These are phyloP conservation scores for Protonibea diacanthus DNA, from an alignment of 2,797 vertebrate genomes.

Conservation along the genomic window DNA sequence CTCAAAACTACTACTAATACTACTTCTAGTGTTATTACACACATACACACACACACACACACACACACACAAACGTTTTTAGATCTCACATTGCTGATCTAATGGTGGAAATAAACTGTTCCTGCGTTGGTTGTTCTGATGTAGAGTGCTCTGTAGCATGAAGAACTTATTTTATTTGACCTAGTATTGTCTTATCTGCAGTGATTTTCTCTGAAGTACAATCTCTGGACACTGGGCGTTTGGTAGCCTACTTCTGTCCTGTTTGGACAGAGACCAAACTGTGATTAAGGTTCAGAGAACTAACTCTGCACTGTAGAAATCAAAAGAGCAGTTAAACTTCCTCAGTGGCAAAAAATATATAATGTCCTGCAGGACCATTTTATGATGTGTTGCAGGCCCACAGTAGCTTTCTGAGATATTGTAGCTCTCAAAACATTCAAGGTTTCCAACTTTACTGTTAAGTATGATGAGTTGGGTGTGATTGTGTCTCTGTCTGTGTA, in stretches of 20 bases:
- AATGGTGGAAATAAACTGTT: neutral
- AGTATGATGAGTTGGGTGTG: too few relatives aligned
- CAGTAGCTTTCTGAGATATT: neutral
- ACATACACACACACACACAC: too few relatives aligned
- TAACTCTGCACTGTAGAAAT: neutral
- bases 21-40: neutral
- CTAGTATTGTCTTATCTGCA: too few relatives aligned
- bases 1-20: neutral
- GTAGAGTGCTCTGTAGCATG: neutral
- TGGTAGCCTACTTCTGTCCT: neutral
- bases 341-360: neutral
- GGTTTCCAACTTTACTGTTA: neutral
- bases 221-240: neutral
- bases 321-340: neutral
- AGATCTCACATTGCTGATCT: neutral
- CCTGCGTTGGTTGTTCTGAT: neutral
- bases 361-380: neutral
- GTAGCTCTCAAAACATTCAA: neutral
- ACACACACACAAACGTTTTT: neutral
- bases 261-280: neutral
- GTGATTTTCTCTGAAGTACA: neutral
- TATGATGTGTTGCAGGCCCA: neutral
- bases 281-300: neutral
- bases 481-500: neutral
- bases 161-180: too few relatives aligned